phyloP scores from a whole-genome alignment of 2,113 vertebrate genomes.

The Bagarius yarrelli region DNA sequence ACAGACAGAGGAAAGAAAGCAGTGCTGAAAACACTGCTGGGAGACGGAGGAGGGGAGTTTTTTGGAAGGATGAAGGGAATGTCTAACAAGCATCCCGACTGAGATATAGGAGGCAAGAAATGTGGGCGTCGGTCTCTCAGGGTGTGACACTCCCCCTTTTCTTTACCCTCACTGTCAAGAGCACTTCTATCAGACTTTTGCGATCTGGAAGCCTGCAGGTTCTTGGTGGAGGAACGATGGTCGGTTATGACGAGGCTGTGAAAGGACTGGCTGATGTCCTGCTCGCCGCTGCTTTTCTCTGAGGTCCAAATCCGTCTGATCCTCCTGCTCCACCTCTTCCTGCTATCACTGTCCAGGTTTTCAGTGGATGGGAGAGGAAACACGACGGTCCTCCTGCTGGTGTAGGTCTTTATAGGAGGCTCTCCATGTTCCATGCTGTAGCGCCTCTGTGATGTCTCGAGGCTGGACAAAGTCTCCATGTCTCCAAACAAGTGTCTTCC shows the following conservation, averaged over 20 bases:
- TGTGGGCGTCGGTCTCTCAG: constrained; percentile 61
- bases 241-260: constrained; percentile 54
- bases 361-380: constrained; percentile 8
- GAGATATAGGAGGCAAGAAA: constrained; percentile 64
- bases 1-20: constrained; percentile 29
- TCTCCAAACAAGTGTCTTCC: neutral
- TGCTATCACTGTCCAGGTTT: neutral
- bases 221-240: neutral
- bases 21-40: constrained; percentile 29
- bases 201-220: neutral
- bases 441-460: neutral
- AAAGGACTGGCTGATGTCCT: constrained; percentile 50
- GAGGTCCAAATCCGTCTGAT: constrained; percentile 20
- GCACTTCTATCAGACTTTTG: neutral
- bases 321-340: constrained; percentile 4
- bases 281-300: constrained; percentile 30
- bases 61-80: constrained; percentile 58
- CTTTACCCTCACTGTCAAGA: constrained; percentile 20
- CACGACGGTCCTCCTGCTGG: neutral
- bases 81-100: constrained; percentile 51
- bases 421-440: neutral
- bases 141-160: constrained; percentile 16
- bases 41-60: constrained; percentile 63
- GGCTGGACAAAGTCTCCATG: neutral
- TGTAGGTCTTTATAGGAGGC: neutral